phyloP scores from a whole-genome alignment of 2,888 invertebrate species.

The Noctua janthina region DNA sequence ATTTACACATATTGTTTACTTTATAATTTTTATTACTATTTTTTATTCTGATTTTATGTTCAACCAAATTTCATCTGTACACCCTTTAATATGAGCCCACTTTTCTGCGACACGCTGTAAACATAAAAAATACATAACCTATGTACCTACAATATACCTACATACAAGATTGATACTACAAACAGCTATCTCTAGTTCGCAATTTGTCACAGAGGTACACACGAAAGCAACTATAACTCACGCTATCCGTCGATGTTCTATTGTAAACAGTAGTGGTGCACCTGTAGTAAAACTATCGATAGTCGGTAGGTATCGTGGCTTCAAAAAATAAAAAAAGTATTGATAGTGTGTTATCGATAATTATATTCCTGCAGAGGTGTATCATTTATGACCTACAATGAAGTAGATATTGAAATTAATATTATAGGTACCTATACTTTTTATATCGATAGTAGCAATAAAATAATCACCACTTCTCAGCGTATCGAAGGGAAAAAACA shows the following conservation, averaged over 20 bases:
- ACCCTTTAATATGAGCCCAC: neutral
- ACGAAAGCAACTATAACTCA: slow-evolving; percentile 47
- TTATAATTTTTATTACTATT: too few relatives aligned
- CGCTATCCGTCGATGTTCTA: slow-evolving; percentile 15
- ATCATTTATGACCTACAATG: neutral
- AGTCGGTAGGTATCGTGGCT: neutral
- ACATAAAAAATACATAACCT: neutral
- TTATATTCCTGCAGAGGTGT: neutral
- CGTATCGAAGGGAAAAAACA: neutral
- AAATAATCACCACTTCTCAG: neutral
- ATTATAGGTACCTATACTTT: neutral
- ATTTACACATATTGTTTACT: too few relatives aligned
- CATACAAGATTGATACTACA: slow-evolving; percentile 43
- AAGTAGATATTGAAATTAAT: neutral
- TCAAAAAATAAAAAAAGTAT: neutral
- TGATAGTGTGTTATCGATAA: neutral
- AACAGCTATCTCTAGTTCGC: slow-evolving; percentile 22
- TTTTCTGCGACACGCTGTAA: neutral
- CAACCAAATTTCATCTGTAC: neutral
- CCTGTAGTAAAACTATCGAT: slow-evolving; percentile 4
- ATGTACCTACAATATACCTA: slow-evolving; percentile 15
- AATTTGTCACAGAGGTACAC: slow-evolving; percentile 53
- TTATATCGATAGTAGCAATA: neutral
- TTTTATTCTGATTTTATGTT: too few relatives aligned
- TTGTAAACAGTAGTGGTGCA: slow-evolving; percentile 21